A percentile compares a stretch with the other conserved stretches of the same genome.
phyloP scores from a whole-genome alignment of 2,113 vertebrate genomes.

The Notothenia coriiceps region DNA sequence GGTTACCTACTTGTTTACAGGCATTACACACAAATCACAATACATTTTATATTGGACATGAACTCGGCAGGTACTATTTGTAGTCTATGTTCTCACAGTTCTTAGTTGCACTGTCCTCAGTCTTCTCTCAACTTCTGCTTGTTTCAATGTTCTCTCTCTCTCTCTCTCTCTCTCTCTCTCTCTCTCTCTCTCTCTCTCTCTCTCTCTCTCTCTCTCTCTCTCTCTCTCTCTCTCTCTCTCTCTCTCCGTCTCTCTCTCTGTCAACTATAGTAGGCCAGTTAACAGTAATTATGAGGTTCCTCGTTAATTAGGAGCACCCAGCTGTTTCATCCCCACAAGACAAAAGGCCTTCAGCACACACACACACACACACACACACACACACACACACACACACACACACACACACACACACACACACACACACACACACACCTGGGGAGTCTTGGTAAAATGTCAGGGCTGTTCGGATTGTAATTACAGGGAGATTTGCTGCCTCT shows the following conservation, averaged over 20 bases:
- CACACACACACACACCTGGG: conserved; percentile 45
- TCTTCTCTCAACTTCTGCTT: no score
- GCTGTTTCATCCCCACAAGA: conserved; percentile 81
- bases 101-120: no score
- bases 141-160: conserved; percentile 3
- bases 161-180: background rate
- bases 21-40: no score
- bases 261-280: conserved; percentile 73
- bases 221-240: conserved; percentile 15
- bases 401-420: background rate
- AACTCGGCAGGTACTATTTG: background rate
- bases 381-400: conserved; percentile 25
- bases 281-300: conserved; percentile 81
- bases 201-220: conserved; percentile 27
- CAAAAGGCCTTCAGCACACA: conserved; percentile 70
- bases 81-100: background rate
- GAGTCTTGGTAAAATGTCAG: conserved; percentile 77
- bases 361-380: conserved; percentile 33
- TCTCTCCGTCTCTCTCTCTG: conserved; percentile 32
- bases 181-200: conserved; percentile 15
- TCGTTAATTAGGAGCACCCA: conserved; percentile 82
- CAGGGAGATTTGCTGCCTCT: conserved; percentile 74
- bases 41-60: no score
- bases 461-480: conserved; percentile 78
- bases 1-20: no score